Percentiles rank a stretch among this genome's conserved stretches.
These are phyloP conservation scores for Zosterops japonicus DNA, from an alignment of 2,113 vertebrate genomes.

Conservation along the genomic window DNA sequence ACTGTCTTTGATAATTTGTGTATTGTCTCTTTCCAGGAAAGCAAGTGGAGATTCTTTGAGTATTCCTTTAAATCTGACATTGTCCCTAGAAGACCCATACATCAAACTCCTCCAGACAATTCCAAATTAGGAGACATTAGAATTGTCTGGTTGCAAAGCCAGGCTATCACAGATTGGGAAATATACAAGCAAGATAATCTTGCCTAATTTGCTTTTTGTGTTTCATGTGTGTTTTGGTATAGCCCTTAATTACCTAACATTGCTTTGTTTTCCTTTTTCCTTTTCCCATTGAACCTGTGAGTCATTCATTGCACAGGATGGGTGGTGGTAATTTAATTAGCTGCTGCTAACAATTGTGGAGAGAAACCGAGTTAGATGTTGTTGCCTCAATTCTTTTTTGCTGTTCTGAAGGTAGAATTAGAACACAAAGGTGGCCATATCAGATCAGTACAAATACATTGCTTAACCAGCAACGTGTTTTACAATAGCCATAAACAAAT, in stretches of 20 bases:
- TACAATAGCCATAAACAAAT: neutral
- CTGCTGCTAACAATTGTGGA: slow-evolving; percentile 19
- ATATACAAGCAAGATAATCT: neutral
- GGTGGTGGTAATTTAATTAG: slow-evolving; percentile 62
- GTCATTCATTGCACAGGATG: slow-evolving; percentile 61
- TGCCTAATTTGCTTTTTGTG: neutral
- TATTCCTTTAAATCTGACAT: neutral
- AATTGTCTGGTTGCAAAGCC: neutral
- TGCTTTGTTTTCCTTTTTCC: slow-evolving; percentile 31
- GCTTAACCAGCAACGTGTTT: neutral
- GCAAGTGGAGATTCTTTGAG: neutral
- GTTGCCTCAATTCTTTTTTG: neutral
- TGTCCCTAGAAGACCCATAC: neutral
- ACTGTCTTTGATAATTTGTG: neutral
- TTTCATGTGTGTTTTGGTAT: slow-evolving; percentile 14
- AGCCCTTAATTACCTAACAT: neutral
- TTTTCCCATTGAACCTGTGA: slow-evolving; percentile 29
- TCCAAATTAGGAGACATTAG: neutral
- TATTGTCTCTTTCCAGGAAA: neutral
- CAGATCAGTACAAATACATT: neutral
- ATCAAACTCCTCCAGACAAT: neutral
- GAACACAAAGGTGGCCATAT: neutral
- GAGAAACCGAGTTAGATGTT: slow-evolving; percentile 2
- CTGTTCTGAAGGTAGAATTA: neutral
- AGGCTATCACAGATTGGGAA: neutral